Conservation (phyloP, 1,140 invertebrate genomes). For the Zaprionus davidi region DNA sequence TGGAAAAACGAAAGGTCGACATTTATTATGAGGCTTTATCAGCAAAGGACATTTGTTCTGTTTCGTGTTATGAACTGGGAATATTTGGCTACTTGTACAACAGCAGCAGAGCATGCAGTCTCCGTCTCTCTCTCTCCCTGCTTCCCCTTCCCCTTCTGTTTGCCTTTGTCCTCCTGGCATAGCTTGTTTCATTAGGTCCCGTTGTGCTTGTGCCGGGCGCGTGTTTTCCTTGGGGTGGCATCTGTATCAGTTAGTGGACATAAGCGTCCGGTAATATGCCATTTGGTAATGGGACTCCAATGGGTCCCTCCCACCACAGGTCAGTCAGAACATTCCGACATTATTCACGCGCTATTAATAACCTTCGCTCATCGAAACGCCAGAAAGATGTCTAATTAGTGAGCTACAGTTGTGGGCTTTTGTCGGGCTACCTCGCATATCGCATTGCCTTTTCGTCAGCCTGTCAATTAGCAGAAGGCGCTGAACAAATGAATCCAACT, state of each 20-base stretch:
- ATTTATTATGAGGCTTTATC: slow-evolving; percentile 84
- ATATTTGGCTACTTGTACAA: slow-evolving; percentile 71
- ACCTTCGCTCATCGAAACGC: background rate
- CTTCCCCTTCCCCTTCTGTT: slow-evolving; percentile 27
- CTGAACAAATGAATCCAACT: background rate
- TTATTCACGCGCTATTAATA: background rate
- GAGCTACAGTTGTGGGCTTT: background rate
- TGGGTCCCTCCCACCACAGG: background rate
- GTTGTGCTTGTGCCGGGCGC: slow-evolving; percentile 37
- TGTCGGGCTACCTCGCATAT: background rate
- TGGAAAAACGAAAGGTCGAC: slow-evolving; percentile 84
- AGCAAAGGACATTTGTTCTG: slow-evolving; percentile 82
- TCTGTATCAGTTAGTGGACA: slow-evolving; percentile 76
- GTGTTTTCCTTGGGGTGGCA: slow-evolving; percentile 77
- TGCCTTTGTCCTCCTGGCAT: slow-evolving; percentile 19
- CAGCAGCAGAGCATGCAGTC: slow-evolving; percentile 14
- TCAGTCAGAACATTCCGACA: background rate
- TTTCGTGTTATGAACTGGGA: slow-evolving; percentile 76
- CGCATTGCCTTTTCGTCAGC: slow-evolving; percentile 5
- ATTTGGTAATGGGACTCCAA: slow-evolving; percentile 33
- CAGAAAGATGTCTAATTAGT: background rate
- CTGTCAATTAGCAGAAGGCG: background rate
- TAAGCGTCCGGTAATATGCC: slow-evolving; percentile 76
- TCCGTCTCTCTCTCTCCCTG: slow-evolving; percentile 13
- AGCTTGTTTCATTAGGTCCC: slow-evolving; percentile 65